A percentile compares a stretch with the other conserved stretches of the same genome.
phyloP scores from a whole-genome alignment of 2,888 invertebrate species.

The Leptinotarsa peninsularis region DNA sequence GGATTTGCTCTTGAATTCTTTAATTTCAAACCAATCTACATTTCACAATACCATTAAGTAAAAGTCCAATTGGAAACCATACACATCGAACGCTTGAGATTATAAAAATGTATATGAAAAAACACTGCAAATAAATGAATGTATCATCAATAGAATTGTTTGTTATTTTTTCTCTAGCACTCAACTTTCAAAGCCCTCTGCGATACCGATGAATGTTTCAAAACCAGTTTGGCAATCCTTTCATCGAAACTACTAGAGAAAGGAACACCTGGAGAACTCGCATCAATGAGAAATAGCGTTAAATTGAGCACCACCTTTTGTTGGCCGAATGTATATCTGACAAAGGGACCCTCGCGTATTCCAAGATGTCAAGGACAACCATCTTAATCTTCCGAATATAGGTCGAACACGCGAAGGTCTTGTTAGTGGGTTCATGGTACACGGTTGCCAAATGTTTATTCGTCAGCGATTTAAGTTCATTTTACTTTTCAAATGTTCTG shows the following conservation, averaged over 20 bases:
- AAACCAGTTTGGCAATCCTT: slow-evolving; percentile 31
- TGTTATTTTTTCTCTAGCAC: neutral
- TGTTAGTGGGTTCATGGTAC: slow-evolving; percentile 9
- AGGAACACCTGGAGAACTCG: slow-evolving; percentile 36
- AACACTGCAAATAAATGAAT: too few species aligned
- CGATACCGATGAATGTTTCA: slow-evolving; percentile 23
- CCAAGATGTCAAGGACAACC: slow-evolving; percentile 50
- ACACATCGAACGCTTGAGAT: too few species aligned
- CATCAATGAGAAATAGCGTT: slow-evolving; percentile 30
- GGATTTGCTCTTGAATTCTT: too few species aligned
- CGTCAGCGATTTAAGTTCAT: too few species aligned
- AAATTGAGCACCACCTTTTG: slow-evolving; percentile 28
- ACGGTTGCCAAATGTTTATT: slow-evolving; percentile 18
- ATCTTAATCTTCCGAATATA: slow-evolving; percentile 50
- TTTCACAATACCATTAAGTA: too few species aligned
- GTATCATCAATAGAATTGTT: too few species aligned
- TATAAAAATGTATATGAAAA: too few species aligned
- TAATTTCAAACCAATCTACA: too few species aligned
- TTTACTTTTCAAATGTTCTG: too few species aligned
- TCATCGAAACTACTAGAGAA: slow-evolving; percentile 19
- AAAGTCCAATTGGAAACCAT: too few species aligned
- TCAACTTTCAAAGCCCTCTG: neutral
- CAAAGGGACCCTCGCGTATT: slow-evolving; percentile 36
- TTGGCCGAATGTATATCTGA: slow-evolving; percentile 4
- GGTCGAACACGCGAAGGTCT: slow-evolving; percentile 49